Evolutionary conservation across 1,140 invertebrate species (phyloP), one percentile per base, ranked within the genome.

Genomic region (Leptinotarsa lineolata): DNA sequence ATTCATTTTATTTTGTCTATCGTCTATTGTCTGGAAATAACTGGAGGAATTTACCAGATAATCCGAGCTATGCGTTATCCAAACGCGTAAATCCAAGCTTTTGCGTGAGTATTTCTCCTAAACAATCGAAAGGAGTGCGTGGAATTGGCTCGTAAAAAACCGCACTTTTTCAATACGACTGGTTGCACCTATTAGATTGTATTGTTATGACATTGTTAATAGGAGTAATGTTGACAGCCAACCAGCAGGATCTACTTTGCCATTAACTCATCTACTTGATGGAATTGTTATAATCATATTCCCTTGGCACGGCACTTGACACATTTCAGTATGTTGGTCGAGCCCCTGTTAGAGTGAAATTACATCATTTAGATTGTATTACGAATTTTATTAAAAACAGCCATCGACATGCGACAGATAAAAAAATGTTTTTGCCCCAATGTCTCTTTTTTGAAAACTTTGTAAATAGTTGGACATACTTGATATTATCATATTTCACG

Each of bases 131-230:
- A n/a, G 59, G 63, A 71, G 70, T 71, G 70, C 70, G 70, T 71
- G 70, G 70, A 71, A 71, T 71, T 30, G 30, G 21, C 70, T 64
- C 70, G 70, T 71, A 71, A 64, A 71, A 71, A 61, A 61, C 58
- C 21, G 12, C 58, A 71, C 70, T 21, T 71, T 71, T 64, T 64
- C 58, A 71, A 64, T 64, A 71, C 45, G 70, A 22, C 54, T 60
- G 48, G 68, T 70, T 70, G 59, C 68, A 70, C 68, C 68, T 70
- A 70, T 70, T 70, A 70, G 13, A 24, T 59, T 59, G 21, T 70
- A 61, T 70, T 70, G 24, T 70, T 45, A 70, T 70, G 45, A 59
- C 45, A 39, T 22, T 59, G 46, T 70, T 64, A 59, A 30, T 20
- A 64, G 24, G 22, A 64, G 24, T 64, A 30, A 24, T 68, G 20